These are phyloP conservation scores for Luperina testacea DNA, from an alignment of 2,888 invertebrate species.

Conservation along the genomic window DNA sequence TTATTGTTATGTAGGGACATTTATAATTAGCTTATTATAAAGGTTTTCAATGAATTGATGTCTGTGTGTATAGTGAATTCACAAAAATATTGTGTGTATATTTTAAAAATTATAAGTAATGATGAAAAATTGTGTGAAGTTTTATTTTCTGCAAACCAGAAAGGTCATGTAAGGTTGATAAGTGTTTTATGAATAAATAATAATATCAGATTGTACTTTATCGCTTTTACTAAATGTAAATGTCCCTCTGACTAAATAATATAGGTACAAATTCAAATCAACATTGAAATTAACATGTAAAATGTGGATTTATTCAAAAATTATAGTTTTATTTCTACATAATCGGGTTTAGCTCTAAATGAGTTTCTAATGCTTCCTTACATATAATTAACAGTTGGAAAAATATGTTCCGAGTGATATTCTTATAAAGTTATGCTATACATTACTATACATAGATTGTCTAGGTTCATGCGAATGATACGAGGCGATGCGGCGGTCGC, in stretches of 20 bases:
- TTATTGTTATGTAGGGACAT: conserved; percentile 62
- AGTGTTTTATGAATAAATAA: conserved; percentile 43
- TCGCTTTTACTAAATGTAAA: conserved; percentile 54
- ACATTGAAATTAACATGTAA: conserved; percentile 59
- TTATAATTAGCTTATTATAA: conserved; percentile 57
- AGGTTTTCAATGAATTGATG: conserved; percentile 17
- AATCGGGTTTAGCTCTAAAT: conserved; percentile 58
- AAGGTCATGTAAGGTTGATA: not conserved
- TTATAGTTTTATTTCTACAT: conserved; percentile 59
- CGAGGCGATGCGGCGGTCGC: conserved; percentile 66
- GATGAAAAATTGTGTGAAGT: conserved; percentile 9
- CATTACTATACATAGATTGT: conserved; percentile 76
- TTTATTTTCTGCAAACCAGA: conserved; percentile 8
- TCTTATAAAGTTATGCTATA: conserved; percentile 78
- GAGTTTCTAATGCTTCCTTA: conserved; percentile 69
- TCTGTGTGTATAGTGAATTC: conserved; percentile 49
- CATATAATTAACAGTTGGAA: conserved; percentile 82
- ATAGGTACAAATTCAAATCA: conserved; percentile 53
- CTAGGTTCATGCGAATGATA: conserved; percentile 86
- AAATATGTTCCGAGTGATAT: conserved; percentile 85
- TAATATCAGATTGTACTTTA: conserved; percentile 51
- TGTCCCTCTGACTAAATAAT: conserved; percentile 56
- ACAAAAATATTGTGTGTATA: conserved; percentile 56
- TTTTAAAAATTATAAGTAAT: conserved; percentile 18
- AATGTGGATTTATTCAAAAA: conserved; percentile 58